A percentile compares a stretch with the other conserved stretches of the same genome.
Evolutionary conservation across 1,140 invertebrate genomes (phyloP).

Genomic region (Formica exsecta): DNA sequence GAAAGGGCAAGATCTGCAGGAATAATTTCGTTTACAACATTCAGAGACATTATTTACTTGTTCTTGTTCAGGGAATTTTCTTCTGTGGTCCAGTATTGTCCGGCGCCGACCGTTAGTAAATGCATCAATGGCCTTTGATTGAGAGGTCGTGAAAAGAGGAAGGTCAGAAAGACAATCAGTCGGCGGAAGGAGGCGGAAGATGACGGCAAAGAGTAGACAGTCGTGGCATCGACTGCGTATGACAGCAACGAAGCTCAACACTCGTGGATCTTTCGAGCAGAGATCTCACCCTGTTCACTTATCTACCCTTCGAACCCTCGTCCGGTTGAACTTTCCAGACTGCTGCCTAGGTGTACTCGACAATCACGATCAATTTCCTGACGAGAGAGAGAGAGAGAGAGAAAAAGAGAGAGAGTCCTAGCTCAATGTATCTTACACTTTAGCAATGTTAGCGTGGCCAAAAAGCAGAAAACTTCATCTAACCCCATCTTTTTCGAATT

Average conservation of each 20-base stretch:
- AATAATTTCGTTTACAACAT: slow-evolving; percentile 43
- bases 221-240: slow-evolving; percentile 61
- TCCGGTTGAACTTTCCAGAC: slow-evolving; percentile 60
- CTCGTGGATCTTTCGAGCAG: slow-evolving; percentile 36
- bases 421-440: not conserved
- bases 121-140: slow-evolving; percentile 65
- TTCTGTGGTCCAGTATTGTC: slow-evolving; percentile 51
- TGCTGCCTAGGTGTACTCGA: slow-evolving; percentile 48
- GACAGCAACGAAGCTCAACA: slow-evolving; percentile 60
- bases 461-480: not conserved
- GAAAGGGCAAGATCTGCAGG: slow-evolving; percentile 6
- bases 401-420: not conserved
- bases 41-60: not conserved
- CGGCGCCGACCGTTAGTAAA: slow-evolving; percentile 51
- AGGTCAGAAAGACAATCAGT: slow-evolving; percentile 54
- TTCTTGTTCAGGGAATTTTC: slow-evolving; percentile 36
- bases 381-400: not conserved
- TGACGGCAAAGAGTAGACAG: slow-evolving; percentile 21
- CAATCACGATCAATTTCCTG: slow-evolving; percentile 71
- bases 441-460: not conserved
- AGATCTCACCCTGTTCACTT: slow-evolving; percentile 30
- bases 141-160: slow-evolving; percentile 52
- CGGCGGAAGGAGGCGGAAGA: slow-evolving; percentile 40
- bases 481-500: not conserved
- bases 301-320: slow-evolving; percentile 18